These are phyloP conservation scores for Plecotus auritus DNA, from an alignment of 2,113 vertebrate genomes.

Conservation along the genomic window DNA sequence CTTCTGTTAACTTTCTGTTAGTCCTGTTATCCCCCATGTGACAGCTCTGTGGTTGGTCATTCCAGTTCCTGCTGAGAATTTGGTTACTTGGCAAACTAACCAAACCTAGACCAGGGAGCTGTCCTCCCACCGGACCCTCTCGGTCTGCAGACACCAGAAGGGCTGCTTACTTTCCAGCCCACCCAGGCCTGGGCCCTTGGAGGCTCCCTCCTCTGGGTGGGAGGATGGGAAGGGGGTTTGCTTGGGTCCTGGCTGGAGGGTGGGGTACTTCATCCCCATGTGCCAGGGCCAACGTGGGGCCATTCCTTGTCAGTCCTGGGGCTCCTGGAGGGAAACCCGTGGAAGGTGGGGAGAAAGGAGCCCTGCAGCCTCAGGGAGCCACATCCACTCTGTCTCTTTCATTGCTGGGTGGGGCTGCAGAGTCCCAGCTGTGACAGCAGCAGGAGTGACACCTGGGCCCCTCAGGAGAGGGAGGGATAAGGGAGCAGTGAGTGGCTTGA, in stretches of 20 bases:
- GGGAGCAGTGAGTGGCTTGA: not conserved
- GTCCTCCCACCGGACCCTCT: too few species aligned
- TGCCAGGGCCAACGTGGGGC: not conserved
- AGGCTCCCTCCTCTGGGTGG: not conserved
- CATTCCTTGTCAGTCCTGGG: not conserved
- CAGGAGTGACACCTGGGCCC: too few species aligned
- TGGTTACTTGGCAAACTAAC: not conserved
- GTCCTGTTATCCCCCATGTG: too few species aligned
- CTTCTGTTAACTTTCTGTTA: not conserved
- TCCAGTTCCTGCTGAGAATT: not conserved
- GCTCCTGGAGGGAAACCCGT: not conserved
- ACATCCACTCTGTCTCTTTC: not conserved
- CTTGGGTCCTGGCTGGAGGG: not conserved
- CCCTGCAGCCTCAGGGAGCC: too few species aligned
- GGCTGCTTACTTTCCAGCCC: too few species aligned
- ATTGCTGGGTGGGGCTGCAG: too few species aligned
- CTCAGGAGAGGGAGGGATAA: not conserved
- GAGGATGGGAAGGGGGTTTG: fast-evolving
- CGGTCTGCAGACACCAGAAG: not conserved
- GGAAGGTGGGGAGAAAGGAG: fast-evolving
- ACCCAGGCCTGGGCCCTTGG: not conserved
- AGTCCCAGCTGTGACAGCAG: not conserved
- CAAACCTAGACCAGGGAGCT: not conserved
- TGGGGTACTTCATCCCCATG: not conserved
- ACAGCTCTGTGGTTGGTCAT: not conserved